Evolutionary conservation across 2,888 invertebrate species (phyloP).

Genomic region (Chrysopilus asiliformis): DNA sequence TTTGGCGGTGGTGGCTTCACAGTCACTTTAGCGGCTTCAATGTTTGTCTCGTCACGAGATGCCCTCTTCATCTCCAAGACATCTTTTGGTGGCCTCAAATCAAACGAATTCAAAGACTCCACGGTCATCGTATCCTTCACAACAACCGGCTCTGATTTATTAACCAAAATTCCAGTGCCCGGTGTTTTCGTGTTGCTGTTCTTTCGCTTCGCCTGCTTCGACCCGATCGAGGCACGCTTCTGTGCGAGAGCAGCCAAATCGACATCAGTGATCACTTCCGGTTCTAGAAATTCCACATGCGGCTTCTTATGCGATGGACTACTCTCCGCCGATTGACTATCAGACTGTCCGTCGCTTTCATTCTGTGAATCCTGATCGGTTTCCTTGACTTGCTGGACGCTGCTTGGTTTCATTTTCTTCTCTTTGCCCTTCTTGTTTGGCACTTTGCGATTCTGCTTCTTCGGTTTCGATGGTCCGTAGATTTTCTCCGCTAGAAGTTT

Average conservation of each 20-base stretch:
- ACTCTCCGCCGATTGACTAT: constrained; percentile 12
- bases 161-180: constrained; percentile 27
- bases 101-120: constrained; percentile 55
- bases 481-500: constrained; percentile 32
- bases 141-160: constrained; percentile 27
- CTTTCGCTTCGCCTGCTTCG: constrained; percentile 15
- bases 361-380: constrained; percentile 9
- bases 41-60: constrained; percentile 19
- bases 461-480: constrained; percentile 27
- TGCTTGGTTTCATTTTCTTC: neutral
- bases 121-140: constrained; percentile 21
- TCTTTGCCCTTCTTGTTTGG: constrained; percentile 23
- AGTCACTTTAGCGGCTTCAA: constrained; percentile 30
- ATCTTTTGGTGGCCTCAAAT: constrained; percentile 69
- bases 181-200: constrained; percentile 17
- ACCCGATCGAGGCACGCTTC: constrained; percentile 13
- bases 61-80: constrained; percentile 38
- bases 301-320: constrained; percentile 13
- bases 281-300: constrained; percentile 33
- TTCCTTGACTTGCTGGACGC: constrained; percentile 13
- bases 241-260: constrained; percentile 10
- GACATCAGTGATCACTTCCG: constrained; percentile 24
- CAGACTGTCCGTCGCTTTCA: constrained; percentile 13
- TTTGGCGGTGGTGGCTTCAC: constrained; percentile 14
- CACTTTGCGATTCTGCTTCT: constrained; percentile 13